A percentile compares a stretch with the other conserved stretches of the same genome.
Conservation (phyloP, 1,140 invertebrate genomes). For the Atta cephalotes region DNA sequence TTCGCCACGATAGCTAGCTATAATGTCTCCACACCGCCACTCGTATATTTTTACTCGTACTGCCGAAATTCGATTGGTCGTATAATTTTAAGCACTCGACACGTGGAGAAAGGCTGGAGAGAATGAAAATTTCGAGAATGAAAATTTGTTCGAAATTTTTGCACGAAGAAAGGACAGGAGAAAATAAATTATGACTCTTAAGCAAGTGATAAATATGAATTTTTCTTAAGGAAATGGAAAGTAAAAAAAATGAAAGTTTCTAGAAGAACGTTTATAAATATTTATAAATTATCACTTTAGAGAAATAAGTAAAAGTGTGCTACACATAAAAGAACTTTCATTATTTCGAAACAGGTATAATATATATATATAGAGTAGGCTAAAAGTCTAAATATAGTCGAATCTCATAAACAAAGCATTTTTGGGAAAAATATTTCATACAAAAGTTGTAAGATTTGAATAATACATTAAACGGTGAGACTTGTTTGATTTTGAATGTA, state of each 20-base stretch:
- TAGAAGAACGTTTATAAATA: background rate
- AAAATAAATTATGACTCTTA: constrained; percentile 35
- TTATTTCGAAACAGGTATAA: too few species aligned
- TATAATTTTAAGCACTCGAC: background rate
- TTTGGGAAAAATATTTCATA: too few species aligned
- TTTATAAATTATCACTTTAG: constrained; percentile 34
- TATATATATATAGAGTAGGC: too few species aligned
- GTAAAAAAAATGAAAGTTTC: constrained; percentile 32
- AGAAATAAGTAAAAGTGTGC: background rate
- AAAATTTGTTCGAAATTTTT: background rate
- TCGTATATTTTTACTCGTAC: constrained; percentile 20
- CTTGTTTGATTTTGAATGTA: too few species aligned
- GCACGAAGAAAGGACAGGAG: background rate
- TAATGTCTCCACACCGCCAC: background rate
- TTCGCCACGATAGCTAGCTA: background rate
- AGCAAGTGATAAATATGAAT: background rate
- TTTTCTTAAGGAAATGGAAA: constrained; percentile 20
- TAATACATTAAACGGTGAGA: too few species aligned
- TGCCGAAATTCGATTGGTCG: constrained; percentile 22
- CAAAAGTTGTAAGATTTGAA: too few species aligned
- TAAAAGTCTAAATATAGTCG: too few species aligned
- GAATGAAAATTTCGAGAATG: background rate
- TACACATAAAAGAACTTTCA: background rate
- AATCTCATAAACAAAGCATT: too few species aligned
- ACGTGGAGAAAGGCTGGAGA: background rate